Evolutionary conservation across 2,888 invertebrate species (phyloP), one percentile per base, ranked within the genome.

Genomic region (Aleiodes testaceus): DNA sequence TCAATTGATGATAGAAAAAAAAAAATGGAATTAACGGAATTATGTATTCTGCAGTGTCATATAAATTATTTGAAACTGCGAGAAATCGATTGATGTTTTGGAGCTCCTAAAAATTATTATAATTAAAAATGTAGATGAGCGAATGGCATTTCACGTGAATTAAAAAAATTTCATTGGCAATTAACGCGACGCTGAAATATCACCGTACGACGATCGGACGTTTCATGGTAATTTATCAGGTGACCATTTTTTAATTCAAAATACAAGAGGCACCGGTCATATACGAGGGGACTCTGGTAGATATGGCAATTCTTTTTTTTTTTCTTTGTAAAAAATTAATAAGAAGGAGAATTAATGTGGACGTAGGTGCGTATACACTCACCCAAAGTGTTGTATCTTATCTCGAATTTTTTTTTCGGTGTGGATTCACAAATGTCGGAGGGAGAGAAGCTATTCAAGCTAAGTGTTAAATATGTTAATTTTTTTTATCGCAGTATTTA

Each of bases 381-480:
- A 49, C 20, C 49, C 42, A 59, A 44, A 72, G 50, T 69, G 53
- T 72, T 36, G 66, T 72, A 75, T 75, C 75, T 75, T 75, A 75
- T 73, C 75, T 73, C 63, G 67, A n/a, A n/a, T n/a, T 44, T 68
- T 68, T 67, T 74, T 61, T 36, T 36, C 67, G 69, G 69, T 67
- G 49, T 55, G 72, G 73, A 75, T 70, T 67, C 69, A 65, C 69
- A 22, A 53, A 12, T 73, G 73, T 75, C 71, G 66, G 55, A 66
- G 53, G 26, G 44, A 66, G 53, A 14, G 50, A 64, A 64, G 61
- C 36, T 49, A 47, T 49, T 20, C 36, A 44, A 65, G 73, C 71
- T 76, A 77, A 77, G 77, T 77, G 77, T 76, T 76, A 75, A 77
- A 76, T 77, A 77, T 77, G 77, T 75, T 77, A 77, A 77, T 77